Evolutionary conservation across 2,113 vertebrate species (phyloP).

Genomic region (Spizaetus ornatus): DNA sequence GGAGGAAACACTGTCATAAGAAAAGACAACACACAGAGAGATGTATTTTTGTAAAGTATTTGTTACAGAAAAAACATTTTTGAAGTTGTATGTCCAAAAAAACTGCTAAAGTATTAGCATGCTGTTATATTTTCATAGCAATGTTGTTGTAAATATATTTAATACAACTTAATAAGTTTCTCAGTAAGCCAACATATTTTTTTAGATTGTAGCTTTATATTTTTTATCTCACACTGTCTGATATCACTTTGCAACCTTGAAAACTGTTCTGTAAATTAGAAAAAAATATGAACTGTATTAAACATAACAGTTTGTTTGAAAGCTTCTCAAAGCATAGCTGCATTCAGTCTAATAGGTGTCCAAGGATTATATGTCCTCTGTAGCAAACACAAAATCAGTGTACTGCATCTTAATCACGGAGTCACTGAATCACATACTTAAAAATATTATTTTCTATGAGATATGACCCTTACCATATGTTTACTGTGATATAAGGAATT

Average conservation of each 20-base stretch:
- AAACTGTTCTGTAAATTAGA: not conserved
- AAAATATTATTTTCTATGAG: not conserved
- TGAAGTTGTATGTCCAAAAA: not conserved
- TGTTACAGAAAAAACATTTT: not conserved
- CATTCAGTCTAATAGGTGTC: not conserved
- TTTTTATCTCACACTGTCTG: not conserved
- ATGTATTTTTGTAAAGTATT: not conserved
- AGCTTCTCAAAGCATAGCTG: not conserved
- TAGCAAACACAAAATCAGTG: not conserved
- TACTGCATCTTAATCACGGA: not conserved
- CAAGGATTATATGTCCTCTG: not conserved
- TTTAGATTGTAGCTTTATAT: not conserved
- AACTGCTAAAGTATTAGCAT: not conserved
- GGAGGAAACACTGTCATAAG: not conserved
- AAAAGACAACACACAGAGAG: not conserved
- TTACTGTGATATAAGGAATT: not conserved
- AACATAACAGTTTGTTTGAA: not conserved
- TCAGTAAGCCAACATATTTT: not conserved
- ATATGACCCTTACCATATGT: not conserved
- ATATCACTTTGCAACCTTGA: not conserved
- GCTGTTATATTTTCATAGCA: not conserved
- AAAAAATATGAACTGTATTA: not conserved
- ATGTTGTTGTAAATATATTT: not conserved
- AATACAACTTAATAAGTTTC: not conserved
- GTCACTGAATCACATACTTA: not conserved